Base-by-base conservation (phyloP, 2,888 invertebrate species). In the Caenorhabditis panamensis region DNA sequence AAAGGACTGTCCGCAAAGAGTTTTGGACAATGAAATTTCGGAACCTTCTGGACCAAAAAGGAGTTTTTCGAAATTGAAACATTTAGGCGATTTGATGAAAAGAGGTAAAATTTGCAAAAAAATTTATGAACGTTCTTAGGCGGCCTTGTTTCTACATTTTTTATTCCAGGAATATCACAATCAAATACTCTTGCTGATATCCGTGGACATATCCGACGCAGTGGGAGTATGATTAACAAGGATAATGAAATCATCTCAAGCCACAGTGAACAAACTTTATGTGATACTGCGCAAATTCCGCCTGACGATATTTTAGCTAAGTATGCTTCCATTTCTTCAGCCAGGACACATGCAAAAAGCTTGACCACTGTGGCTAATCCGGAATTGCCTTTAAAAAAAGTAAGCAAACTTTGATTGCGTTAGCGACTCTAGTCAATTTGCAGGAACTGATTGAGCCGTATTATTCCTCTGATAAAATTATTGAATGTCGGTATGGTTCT, bases 301-400 rank as follows among this genome's bases (percentile, higher is more conserved):
- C 94, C 95, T 0, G 96, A 97, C 89, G 96, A 97, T 90, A 97
- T 97, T 90, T 93, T 97, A 85, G 97, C 96, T 51, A 97, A 97
- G 92, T 97, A 97, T 92, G 81, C 81, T 1, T 28, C 62, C 0
- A 69, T n/a, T 11, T 18, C 61, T 0, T 20, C 69, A 3, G 36
- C 24, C 3, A 63, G 68, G 8, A 24, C 37, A n/a, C n/a, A n/a
- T n/a, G n/a, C 13, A 24, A 67, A 13, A 62, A 61, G 18, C 20
- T n/a, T n/a, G n/a, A n/a, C n/a, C n/a, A n/a, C n/a, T n/a, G n/a
- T n/a, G n/a, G n/a, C n/a, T n/a, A n/a, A n/a, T n/a, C n/a, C n/a
- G n/a, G n/a, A n/a, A n/a, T n/a, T n/a, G n/a, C n/a, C n/a, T n/a
- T n/a, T n/a, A n/a, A n/a, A n/a, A n/a, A 26, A 41, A 41, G 41